Percentiles rank a stretch among this genome's conserved stretches.
Evolutionary conservation across 2,113 vertebrate species (phyloP).

Genomic region (Bothrops jararaca): DNA sequence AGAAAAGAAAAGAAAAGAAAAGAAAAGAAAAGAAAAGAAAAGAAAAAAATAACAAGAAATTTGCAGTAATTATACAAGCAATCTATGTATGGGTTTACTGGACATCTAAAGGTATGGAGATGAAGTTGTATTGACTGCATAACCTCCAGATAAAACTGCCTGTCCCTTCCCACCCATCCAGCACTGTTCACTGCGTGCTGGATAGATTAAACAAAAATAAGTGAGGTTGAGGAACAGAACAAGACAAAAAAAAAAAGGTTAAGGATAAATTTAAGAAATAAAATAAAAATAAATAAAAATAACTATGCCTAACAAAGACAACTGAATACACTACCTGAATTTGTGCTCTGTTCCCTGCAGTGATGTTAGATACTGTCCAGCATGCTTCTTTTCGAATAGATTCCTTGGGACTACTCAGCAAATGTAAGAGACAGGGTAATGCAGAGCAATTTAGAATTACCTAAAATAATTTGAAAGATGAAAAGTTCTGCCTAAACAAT

Average conservation of each 20-base stretch:
- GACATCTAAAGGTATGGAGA: background rate
- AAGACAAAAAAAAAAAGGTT: background rate
- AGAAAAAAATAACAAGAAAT: background rate
- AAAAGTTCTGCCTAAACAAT: constrained; percentile 36
- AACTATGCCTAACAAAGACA: background rate
- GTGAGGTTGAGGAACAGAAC: background rate
- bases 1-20: background rate
- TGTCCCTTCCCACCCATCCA: background rate
- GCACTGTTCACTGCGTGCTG: background rate
- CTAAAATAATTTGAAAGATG: constrained; percentile 65
- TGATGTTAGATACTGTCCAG: constrained; percentile 93
- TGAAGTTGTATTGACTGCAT: background rate
- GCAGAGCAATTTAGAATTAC: constrained; percentile 91
- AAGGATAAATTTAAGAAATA: no score
- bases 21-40: background rate
- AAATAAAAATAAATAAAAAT: no score
- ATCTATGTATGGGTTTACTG: background rate
- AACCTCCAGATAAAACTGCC: background rate
- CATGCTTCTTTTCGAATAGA: constrained; percentile 90
- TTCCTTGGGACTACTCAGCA: constrained; percentile 89
- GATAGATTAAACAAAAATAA: background rate
- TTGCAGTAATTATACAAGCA: background rate
- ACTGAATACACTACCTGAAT: constrained; percentile 73
- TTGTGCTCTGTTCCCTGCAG: constrained; percentile 88
- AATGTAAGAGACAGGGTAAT: constrained; percentile 87